These are phyloP conservation scores for Trichomycterus rosablanca DNA, from an alignment of 2,113 vertebrate species.

Conservation along the genomic window DNA sequence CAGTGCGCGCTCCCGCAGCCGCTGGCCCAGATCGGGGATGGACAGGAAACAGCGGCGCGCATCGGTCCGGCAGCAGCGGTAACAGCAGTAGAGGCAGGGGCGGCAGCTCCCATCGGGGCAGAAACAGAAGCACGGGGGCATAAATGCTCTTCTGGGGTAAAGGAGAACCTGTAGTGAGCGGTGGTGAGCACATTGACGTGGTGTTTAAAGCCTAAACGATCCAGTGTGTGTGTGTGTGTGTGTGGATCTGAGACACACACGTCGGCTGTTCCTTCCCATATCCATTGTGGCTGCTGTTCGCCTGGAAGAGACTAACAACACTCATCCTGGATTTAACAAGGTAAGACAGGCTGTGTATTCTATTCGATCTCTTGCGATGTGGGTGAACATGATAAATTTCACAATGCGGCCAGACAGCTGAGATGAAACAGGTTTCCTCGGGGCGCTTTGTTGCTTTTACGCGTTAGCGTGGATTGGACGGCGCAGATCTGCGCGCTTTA, in stretches of 20 bases:
- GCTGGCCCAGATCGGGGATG: conserved; percentile 42
- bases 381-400: no score
- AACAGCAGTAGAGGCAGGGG: conserved; percentile 1
- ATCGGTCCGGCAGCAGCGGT: conserved; percentile 32
- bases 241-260: conserved; percentile 36
- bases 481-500: not conserved
- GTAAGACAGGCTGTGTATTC: conserved; percentile 5
- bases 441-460: conserved; percentile 12
- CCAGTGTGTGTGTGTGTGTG: not conserved
- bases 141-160: conserved; percentile 19
- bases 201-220: not conserved
- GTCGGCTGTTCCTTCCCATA: conserved; percentile 12
- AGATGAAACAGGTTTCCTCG: not conserved
- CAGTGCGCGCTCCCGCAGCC: conserved; percentile 12
- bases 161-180: conserved; percentile 7
- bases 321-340: conserved; percentile 4
- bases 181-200: not conserved
- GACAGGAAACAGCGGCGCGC: conserved; percentile 50
- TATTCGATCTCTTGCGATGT: not conserved
- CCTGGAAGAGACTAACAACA: not conserved
- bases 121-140: conserved; percentile 39
- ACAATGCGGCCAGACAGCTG: no score
- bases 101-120: conserved; percentile 28
- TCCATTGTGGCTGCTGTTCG: conserved; percentile 37
- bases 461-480: not conserved